phyloP scores from a whole-genome alignment of 1,140 invertebrate genomes.

The Tetragnatha versicolor region DNA sequence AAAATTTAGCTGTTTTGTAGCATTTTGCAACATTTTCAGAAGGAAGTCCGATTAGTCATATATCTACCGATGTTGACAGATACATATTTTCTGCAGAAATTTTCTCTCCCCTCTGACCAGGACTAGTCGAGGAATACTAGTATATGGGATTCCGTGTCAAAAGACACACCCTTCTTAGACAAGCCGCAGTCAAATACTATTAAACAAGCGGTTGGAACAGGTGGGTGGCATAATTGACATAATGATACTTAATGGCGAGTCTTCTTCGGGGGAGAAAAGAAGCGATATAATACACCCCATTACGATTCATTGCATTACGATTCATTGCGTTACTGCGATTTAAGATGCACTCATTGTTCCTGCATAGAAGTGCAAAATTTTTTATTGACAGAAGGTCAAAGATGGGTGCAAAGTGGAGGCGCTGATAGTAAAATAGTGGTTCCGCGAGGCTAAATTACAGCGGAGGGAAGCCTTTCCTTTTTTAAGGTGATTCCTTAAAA shows the following conservation, averaged over 20 bases:
- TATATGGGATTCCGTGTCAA: too few species aligned
- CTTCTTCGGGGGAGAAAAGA: conserved; percentile 15
- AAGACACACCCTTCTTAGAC: too few species aligned
- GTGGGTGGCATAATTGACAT: conserved; percentile 16
- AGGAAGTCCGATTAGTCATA: too few species aligned
- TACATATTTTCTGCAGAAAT: too few species aligned
- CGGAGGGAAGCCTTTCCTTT: background rate
- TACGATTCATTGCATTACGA: conserved; percentile 13
- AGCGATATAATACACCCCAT: conserved; percentile 16
- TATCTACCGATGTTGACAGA: too few species aligned
- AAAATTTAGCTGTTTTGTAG: too few species aligned
- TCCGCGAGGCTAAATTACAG: conserved; percentile 2
- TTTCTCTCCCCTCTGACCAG: background rate
- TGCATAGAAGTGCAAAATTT: background rate
- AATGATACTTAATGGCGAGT: conserved; percentile 33
- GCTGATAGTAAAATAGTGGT: background rate
- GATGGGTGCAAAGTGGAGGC: background rate
- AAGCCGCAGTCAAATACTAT: too few species aligned
- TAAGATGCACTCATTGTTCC: conserved; percentile 11
- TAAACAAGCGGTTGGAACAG: conserved; percentile 7
- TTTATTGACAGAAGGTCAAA: conserved; percentile 30
- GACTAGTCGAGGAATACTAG: too few species aligned
- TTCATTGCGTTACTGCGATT: conserved; percentile 16
- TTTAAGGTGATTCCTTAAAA: too few species aligned
- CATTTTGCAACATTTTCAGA: too few species aligned